These are phyloP conservation scores for Varanus komodoensis DNA, from an alignment of 2,113 vertebrate genomes.

Conservation along the genomic window DNA sequence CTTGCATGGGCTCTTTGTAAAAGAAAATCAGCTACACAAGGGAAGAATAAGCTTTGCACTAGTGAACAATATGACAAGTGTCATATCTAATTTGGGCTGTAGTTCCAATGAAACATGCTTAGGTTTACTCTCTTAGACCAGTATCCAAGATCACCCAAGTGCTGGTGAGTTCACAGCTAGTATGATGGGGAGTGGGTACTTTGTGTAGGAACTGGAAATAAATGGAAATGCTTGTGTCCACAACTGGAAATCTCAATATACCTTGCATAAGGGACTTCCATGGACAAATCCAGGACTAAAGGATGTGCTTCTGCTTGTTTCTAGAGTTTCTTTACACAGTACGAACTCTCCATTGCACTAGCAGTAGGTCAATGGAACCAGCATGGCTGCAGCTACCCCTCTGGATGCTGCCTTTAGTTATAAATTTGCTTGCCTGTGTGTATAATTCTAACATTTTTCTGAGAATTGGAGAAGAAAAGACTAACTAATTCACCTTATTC, in stretches of 20 bases:
- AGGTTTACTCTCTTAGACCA: not conserved
- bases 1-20: no score
- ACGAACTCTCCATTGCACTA: not conserved
- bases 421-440: accelerated
- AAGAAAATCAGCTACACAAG: not conserved
- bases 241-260: not conserved
- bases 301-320: not conserved
- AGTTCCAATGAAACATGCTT: not conserved
- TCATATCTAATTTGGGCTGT: not conserved
- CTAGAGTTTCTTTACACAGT: not conserved
- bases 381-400: no score
- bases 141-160: not conserved
- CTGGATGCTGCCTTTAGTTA: not conserved
- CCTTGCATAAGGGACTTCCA: no score
- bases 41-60: no score
- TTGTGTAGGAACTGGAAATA: no score
- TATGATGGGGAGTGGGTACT: not conserved
- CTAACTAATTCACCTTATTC: conserved; percentile 15
- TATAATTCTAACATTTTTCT: conserved; percentile 2
- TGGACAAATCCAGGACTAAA: no score
- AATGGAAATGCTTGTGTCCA: not conserved
- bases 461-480: conserved; percentile 3
- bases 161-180: no score
- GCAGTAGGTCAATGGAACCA: no score
- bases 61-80: not conserved